Percentiles rank a stretch among this genome's conserved stretches.
Evolutionary conservation across 2,888 invertebrate species (phyloP).

Genomic region (Dryobota labecula): DNA sequence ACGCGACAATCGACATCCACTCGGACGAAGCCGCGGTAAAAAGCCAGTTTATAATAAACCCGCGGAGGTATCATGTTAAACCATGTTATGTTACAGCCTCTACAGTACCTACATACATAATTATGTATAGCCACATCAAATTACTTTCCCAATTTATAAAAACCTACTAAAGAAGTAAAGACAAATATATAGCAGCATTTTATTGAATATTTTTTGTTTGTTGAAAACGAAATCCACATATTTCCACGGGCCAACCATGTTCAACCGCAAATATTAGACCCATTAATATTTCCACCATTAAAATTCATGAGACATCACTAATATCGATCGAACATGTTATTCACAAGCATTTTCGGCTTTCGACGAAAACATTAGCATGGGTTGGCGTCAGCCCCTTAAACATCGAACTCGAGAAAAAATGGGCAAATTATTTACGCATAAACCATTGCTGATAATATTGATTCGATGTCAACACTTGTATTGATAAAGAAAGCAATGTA

Average conservation of each 20-base stretch:
- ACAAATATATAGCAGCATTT: neutral
- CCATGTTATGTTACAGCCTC: too few relatives aligned
- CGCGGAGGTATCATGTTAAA: too few relatives aligned
- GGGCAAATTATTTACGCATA: constrained; percentile 6
- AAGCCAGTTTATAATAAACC: too few relatives aligned
- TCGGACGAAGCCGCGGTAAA: too few relatives aligned
- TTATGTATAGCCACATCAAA: neutral
- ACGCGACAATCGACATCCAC: too few relatives aligned
- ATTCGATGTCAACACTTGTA: constrained; percentile 10
- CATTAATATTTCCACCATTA: constrained; percentile 46
- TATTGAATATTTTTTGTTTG: neutral
- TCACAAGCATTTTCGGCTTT: constrained; percentile 38
- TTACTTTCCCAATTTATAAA: neutral
- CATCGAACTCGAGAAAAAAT: constrained; percentile 11
- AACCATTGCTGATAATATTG: constrained; percentile 44
- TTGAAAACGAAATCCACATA: neutral
- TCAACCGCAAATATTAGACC: neutral
- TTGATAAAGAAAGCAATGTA: constrained; percentile 60
- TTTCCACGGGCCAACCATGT: neutral
- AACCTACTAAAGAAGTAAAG: neutral
- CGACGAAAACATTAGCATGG: constrained; percentile 39
- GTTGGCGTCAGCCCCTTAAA: constrained; percentile 34
- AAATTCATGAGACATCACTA: constrained; percentile 54
- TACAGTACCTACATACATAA: neutral
- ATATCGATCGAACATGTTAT: constrained; percentile 49